Evolutionary conservation across 1,140 invertebrate genomes (phyloP), one percentile per base, ranked within the genome.

Genomic region (Drosophila neocordata): DNA sequence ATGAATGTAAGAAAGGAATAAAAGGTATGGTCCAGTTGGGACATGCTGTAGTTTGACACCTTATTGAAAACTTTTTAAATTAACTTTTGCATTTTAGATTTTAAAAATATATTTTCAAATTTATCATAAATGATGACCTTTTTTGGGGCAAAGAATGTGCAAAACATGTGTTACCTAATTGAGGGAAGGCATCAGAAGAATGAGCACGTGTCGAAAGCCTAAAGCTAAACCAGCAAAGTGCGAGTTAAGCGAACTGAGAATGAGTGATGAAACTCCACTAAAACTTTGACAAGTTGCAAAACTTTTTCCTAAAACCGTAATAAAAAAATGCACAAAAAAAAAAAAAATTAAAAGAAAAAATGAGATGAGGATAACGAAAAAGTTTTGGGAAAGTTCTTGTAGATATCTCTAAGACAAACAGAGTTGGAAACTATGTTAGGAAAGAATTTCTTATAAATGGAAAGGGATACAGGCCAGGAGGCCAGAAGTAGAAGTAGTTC

Each of bases 241-340:
- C 24, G 22, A 35, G 34, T 44, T n/a, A 34, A 20, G 56, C 27
- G 48, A 52, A 22, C 9, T 27, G 12, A 7, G 72, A 64, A 75
- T 74, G 64, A 75, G 72, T 75, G 74, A 75, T 75, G 72, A 74
- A 74, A 75, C 71, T 75, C 72, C 72, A 75, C 71, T 73, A 74
- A 75, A 75, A 75, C 72, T 75, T 75, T 68, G 64, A 74, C 71
- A 75, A 74, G 63, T 74, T 15, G 24, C 20, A 20, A 37, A 74
- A 74, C 56, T 74, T 74, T 74, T 27, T 55, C 56, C 38, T 58
- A 53, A 35, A 38, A 37, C 27, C 1, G 27, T 31, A 31, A 31
- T 31, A 31, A 31, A 4, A 31, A 31, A 31, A 31, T 1, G 5
- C 3, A 31, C 1, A 24, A 0, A 24, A 24, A 24, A 27, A 38